phyloP scores from a whole-genome alignment of 2,113 vertebrate genomes.

The Heteronetta atricapilla region DNA sequence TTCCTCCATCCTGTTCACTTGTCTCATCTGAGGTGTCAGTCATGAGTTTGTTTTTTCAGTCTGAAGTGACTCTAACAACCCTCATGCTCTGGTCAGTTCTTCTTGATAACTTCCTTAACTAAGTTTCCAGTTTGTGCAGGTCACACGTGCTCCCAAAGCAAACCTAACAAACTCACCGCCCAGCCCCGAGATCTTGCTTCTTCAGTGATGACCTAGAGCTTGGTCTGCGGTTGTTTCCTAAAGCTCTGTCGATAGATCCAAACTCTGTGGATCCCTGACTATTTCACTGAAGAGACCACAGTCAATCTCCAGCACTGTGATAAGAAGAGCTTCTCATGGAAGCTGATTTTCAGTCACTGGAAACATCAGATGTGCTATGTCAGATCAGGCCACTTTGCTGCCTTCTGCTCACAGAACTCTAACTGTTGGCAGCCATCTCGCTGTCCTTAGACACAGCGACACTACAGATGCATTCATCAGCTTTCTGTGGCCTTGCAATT shows the following conservation, averaged over 20 bases:
- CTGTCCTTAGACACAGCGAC: background rate
- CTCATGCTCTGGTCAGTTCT: background rate
- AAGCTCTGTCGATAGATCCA: background rate
- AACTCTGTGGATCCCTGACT: background rate
- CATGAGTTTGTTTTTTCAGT: background rate
- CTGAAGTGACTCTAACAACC: background rate
- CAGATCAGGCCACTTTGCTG: background rate
- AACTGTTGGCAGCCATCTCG: too few relatives aligned
- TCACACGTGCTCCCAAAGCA: background rate
- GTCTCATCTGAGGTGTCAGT: background rate
- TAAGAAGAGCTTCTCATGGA: background rate
- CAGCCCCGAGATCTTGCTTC: background rate
- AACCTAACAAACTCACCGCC: background rate
- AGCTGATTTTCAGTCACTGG: background rate
- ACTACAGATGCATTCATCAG: background rate
- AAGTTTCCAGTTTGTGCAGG: background rate
- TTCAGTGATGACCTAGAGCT: background rate
- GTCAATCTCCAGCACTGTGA: background rate
- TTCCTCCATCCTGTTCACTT: background rate
- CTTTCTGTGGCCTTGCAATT: background rate
- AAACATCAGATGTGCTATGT: rapidly evolving
- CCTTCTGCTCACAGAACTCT: rapidly evolving
- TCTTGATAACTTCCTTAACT: background rate
- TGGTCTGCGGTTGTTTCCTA: background rate
- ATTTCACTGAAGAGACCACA: background rate